Conservation (phyloP, 2,888 invertebrate species). For the Dyspetes luteomarginatus region DNA sequence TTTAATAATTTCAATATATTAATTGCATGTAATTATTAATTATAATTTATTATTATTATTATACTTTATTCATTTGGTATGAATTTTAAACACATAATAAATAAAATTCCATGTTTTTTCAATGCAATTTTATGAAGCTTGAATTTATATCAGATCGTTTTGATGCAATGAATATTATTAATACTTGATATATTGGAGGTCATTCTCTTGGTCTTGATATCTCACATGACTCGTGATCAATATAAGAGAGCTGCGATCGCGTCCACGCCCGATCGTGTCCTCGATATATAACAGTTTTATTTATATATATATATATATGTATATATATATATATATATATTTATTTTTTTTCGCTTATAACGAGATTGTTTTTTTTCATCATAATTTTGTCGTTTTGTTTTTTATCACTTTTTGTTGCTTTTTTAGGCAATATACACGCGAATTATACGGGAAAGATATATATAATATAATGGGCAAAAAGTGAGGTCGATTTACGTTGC, state of each 20-base stretch:
- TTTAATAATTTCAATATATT: no score
- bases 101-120: neutral
- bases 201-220: neutral
- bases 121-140: neutral
- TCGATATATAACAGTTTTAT: neutral
- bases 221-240: neutral
- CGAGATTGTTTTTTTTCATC: neutral
- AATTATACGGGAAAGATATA: neutral
- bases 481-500: neutral
- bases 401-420: neutral
- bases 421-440: neutral
- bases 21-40: no score
- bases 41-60: no score
- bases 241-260: neutral
- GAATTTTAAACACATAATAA: neutral
- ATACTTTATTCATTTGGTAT: neutral
- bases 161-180: neutral
- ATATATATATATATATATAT: no score
- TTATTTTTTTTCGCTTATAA: neutral
- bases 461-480: neutral
- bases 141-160: neutral
- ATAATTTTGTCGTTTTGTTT: neutral
- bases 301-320: no score
- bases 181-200: neutral
- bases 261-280: slow-evolving; percentile 7